A percentile compares a stretch with the other conserved stretches of the same genome.
These are phyloP conservation scores for Cyclophora albipunctata DNA, from an alignment of 2,888 invertebrate species.

Conservation along the genomic window DNA sequence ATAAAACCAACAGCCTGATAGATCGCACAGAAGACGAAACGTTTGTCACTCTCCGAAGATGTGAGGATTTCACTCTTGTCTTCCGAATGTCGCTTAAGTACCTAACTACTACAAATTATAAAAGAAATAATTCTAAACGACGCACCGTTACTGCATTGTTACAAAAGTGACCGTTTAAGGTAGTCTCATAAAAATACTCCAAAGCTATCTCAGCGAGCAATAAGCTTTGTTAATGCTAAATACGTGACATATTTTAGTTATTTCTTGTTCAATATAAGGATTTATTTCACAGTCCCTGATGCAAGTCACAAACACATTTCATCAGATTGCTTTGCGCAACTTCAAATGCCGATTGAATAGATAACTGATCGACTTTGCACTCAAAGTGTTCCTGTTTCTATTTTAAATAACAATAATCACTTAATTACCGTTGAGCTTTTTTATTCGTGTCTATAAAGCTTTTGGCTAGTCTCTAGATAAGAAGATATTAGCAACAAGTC, in stretches of 20 bases:
- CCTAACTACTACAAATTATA: too few relatives aligned
- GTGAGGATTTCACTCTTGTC: too few relatives aligned
- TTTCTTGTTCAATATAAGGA: conserved; percentile 16
- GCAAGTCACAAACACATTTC: conserved; percentile 30
- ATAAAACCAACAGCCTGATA: too few relatives aligned
- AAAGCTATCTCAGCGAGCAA: conserved; percentile 20
- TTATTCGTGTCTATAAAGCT: too few relatives aligned
- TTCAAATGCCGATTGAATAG: conserved; percentile 21
- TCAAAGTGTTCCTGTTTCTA: conserved; percentile 9
- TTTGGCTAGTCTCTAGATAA: too few relatives aligned
- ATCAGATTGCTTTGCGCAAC: conserved; percentile 26
- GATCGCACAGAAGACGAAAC: too few relatives aligned
- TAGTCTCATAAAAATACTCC: conserved; percentile 19
- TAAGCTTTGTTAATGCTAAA: conserved; percentile 23
- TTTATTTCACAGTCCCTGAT: conserved; percentile 23
- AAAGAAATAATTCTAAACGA: too few relatives aligned
- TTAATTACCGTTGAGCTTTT: background rate
- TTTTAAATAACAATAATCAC: background rate
- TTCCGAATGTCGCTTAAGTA: too few relatives aligned
- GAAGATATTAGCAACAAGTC: too few relatives aligned
- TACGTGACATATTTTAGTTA: conserved; percentile 30
- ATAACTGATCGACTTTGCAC: conserved; percentile 26
- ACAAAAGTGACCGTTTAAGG: conserved; percentile 20
- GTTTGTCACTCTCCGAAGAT: too few relatives aligned
- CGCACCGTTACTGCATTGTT: background rate